phyloP scores from a whole-genome alignment of 2,797 vertebrate genomes.

The Phalanger gymnotis region DNA sequence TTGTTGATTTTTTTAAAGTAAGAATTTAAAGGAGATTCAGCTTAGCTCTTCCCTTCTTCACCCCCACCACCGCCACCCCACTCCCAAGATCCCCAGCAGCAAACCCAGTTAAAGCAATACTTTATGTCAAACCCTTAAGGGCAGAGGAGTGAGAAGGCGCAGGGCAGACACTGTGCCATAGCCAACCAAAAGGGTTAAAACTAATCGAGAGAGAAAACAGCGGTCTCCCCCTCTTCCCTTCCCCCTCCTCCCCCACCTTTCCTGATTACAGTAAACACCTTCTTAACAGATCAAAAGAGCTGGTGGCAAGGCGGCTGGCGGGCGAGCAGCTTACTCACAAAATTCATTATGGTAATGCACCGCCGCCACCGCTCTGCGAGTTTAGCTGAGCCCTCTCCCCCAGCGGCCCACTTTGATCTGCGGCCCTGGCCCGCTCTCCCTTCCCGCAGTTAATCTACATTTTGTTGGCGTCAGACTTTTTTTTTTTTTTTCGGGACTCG shows the following conservation, averaged over 20 bases:
- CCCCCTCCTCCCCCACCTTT: slow-evolving; percentile 59
- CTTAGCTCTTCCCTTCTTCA: slow-evolving; percentile 44
- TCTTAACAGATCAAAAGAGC: slow-evolving; percentile 84
- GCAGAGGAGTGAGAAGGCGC: slow-evolving; percentile 8
- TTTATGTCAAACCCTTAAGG: slow-evolving; percentile 46
- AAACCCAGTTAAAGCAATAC: slow-evolving; percentile 43
- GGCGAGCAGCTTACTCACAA: slow-evolving; percentile 83
- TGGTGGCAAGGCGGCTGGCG: slow-evolving; percentile 80
- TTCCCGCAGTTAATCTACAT: slow-evolving; percentile 83
- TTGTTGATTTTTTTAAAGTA: slow-evolving; percentile 2
- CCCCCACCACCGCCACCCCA: neutral
- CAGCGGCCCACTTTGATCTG: slow-evolving; percentile 81
- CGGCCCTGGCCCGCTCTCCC: slow-evolving; percentile 77
- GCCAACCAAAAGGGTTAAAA: slow-evolving; percentile 65
- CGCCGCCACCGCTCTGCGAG: slow-evolving; percentile 70
- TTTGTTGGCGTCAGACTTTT: slow-evolving; percentile 81
- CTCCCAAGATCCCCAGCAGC: neutral
- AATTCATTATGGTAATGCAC: slow-evolving; percentile 85
- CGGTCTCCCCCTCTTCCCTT: slow-evolving; percentile 32
- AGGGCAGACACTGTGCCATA: slow-evolving; percentile 21
- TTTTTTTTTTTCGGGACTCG: slow-evolving; percentile 62
- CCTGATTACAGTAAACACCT: slow-evolving; percentile 83
- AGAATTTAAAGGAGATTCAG: neutral
- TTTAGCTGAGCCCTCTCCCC: slow-evolving; percentile 41
- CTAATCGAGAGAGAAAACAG: slow-evolving; percentile 61